These are phyloP conservation scores for Camponotus vicinus DNA, from an alignment of 1,140 invertebrate species.

Conservation along the genomic window DNA sequence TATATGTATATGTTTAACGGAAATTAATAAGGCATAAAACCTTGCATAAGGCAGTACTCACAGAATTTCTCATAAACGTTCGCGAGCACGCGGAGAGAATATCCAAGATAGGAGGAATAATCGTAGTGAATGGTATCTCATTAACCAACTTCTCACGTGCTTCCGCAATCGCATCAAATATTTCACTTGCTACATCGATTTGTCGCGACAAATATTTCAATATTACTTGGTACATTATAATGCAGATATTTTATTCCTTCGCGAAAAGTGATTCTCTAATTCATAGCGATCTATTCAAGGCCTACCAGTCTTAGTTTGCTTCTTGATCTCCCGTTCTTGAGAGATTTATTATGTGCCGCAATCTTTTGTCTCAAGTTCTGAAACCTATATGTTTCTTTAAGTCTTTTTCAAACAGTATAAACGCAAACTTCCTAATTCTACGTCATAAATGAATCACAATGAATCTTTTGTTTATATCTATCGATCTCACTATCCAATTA, in stretches of 20 bases:
- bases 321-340: background rate
- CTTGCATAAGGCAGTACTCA: background rate
- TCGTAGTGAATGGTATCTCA: conserved; percentile 40
- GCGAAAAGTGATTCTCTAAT: conserved; percentile 8
- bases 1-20: no score
- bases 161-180: conserved; percentile 42
- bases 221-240: conserved; percentile 8
- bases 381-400: no score
- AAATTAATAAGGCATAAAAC: background rate
- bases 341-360: background rate
- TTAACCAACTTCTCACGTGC: conserved; percentile 54
- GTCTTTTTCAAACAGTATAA: no score
- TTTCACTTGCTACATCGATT: conserved; percentile 5
- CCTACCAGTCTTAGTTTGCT: background rate
- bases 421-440: no score
- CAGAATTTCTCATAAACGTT: conserved; percentile 14
- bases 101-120: conserved; percentile 11
- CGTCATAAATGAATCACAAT: no score
- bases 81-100: background rate
- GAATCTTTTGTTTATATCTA: no score
- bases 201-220: conserved; percentile 5
- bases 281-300: conserved; percentile 3
- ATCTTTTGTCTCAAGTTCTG: no score
- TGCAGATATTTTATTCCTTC: background rate
- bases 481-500: no score